Evolutionary conservation across 1,140 invertebrate species (phyloP), one percentile per base, ranked within the genome.

Genomic region (Drosophila gunungcola): DNA sequence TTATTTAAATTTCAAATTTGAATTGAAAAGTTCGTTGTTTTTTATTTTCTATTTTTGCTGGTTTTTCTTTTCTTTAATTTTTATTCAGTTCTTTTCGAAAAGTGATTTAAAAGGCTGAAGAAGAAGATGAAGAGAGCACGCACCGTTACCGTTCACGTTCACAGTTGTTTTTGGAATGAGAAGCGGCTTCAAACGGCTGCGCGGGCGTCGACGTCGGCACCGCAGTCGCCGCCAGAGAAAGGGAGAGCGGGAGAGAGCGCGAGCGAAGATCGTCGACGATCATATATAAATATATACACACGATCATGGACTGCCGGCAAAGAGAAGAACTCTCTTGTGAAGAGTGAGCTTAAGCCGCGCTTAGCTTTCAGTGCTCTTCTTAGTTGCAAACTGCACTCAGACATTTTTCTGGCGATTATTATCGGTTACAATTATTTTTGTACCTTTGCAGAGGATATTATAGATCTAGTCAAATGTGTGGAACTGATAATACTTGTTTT

Each of bases 61-160:
- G 21, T 42, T 38, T 61, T 12, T 16, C 9, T 38, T n/a, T 49
- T 13, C 1, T 34, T 36, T 48, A 13, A 16, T 32, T 39, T 32
- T 27, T 12, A 10, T 12, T 27, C 13, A 32, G 10, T 58, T 60
- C 36, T 73, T 70, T 65, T 70, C 27, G 38, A 43, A 53, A 41
- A 53, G 36, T 16, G 38, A 13, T 9, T 7, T 29, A 6, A 46
- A 4, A 36, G 60, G 64, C 21, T n/a, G n/a, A 21, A 21, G 16
- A 21, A n/a, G 39, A 21, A 16, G 38, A 39, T 16, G 12, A 43
- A 45, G 61, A 61, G 21, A 48, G 49, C 74, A 78, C 80, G 80
- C 75, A 84, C 80, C 80, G 80, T 84, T 84, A 84, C 80, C 80
- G 80, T 76, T 82, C 84, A 88, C 83, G 83, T 86, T 88, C 85